Conservation (phyloP, 1,140 invertebrate species). For the Tenebrio molitor region DNA sequence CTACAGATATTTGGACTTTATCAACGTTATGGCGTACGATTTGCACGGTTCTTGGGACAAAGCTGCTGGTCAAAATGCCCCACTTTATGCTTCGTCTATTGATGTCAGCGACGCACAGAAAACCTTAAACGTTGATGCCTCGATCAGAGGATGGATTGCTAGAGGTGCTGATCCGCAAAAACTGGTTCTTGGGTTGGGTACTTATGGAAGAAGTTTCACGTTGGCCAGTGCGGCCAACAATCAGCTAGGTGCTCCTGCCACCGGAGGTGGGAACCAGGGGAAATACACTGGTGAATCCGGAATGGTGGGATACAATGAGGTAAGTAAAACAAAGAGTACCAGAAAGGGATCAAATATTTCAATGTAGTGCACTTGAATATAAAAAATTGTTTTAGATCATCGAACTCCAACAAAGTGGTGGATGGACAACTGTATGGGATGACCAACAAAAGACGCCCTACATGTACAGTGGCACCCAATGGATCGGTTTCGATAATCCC, state of each 20-base stretch:
- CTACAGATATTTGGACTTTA: constrained; percentile 76
- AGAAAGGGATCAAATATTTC: too few relatives aligned
- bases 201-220: constrained; percentile 66
- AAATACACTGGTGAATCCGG: constrained; percentile 80
- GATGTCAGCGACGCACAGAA: constrained; percentile 61
- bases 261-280: constrained; percentile 72
- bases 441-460: constrained; percentile 58
- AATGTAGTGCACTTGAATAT: too few relatives aligned
- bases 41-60: constrained; percentile 88
- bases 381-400: not conserved
- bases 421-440: constrained; percentile 66
- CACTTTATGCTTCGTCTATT: constrained; percentile 81
- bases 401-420: constrained; percentile 15
- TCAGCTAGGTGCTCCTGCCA: constrained; percentile 69
- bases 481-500: constrained; percentile 65
- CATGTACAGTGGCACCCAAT: constrained; percentile 60
- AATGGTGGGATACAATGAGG: constrained; percentile 78
- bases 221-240: constrained; percentile 67
- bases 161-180: constrained; percentile 71
- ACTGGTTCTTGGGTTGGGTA: constrained; percentile 68
- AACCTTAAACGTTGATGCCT: constrained; percentile 52
- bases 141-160: constrained; percentile 64
- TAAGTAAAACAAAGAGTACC: not conserved
- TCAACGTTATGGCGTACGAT: constrained; percentile 87
- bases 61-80: constrained; percentile 84